Evolutionary conservation across 2,888 invertebrate genomes (phyloP).

Genomic region (Chymomyza fuscimana): DNA sequence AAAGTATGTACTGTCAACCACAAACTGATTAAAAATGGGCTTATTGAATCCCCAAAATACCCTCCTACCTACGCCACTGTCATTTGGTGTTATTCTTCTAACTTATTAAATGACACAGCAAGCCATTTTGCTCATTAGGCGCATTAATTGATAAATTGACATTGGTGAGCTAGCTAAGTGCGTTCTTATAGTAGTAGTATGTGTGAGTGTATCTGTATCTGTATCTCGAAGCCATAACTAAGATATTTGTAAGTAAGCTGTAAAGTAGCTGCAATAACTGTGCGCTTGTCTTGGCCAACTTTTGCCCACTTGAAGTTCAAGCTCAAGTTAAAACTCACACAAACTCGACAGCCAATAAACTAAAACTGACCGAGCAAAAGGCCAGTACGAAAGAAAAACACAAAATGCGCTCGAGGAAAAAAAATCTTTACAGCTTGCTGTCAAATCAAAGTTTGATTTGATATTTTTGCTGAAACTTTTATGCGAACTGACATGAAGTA

Average conservation of each 20-base stretch:
- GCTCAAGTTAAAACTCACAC: slow-evolving; percentile 50
- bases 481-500: slow-evolving; percentile 65
- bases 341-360: slow-evolving; percentile 1
- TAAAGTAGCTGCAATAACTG: slow-evolving; percentile 22
- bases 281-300: background rate
- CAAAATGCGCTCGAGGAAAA: background rate
- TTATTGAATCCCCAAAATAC: background rate
- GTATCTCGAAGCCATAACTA: background rate
- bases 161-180: slow-evolving; percentile 45
- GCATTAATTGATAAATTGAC: slow-evolving; percentile 69
- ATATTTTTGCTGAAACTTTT: slow-evolving; percentile 59
- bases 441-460: slow-evolving; percentile 70
- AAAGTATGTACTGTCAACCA: too few relatives aligned
- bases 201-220: background rate
- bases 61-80: background rate
- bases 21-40: too few relatives aligned
- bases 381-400: background rate
- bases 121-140: slow-evolving; percentile 68
- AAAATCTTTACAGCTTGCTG: slow-evolving; percentile 18
- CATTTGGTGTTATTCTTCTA: slow-evolving; percentile 12
- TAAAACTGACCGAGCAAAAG: background rate
- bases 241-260: slow-evolving; percentile 24
- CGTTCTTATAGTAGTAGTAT: background rate
- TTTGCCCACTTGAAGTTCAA: slow-evolving; percentile 52
- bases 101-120: slow-evolving; percentile 66